Base-by-base conservation (phyloP, 92 coral and sea anemone genomes). In the Nematostella vectensis region DNA sequence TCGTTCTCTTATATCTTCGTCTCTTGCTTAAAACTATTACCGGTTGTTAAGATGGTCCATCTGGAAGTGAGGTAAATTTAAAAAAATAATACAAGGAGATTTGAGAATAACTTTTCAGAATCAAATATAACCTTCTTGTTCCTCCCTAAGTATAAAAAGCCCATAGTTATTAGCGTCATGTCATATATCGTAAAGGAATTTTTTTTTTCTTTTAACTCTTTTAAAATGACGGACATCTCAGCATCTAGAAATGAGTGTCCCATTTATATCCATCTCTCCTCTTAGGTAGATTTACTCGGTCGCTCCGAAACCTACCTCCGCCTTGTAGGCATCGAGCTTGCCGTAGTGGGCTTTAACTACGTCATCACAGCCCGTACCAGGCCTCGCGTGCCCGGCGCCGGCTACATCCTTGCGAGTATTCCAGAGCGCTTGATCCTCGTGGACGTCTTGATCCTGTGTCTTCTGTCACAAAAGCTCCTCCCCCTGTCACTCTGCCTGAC, bases 401-500 rank as follows among this genome's bases (percentile, higher is more conserved):
- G 67, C 6, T 39, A 29, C 33, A 61, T 61, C 28, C 12, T 61
- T 16, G 42, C 67, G 3, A 61, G 67, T 47, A 43, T 61, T 4
- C 67, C 67, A 18, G 67, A 48, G 26, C 18, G 67, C 10, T 48
- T 61, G 29, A 12, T 61, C 6, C 11, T 61, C 27, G 31, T 22
- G 27, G 48, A 61, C 42, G 24, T 30, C 1, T 29, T 61, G 11
- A 43, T 61, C n/a, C 58, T 61, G 47, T 39, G 44, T 39, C 67
- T 61, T 1, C 29, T 61, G 6, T 44, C 48, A 18, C 33, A 42
- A 29, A 47, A 61, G 30, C n/a, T 3, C 39, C 67, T 61, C 4
- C 67, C 67, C 17, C 18, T 61, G 40, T 61, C 67, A 47, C n/a
- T 61, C 25, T 54, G 54, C 2, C 67, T 61, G 25, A 15, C 23